Evolutionary conservation across 2,797 vertebrate species (phyloP).

Genomic region (Chelmon rostratus): DNA sequence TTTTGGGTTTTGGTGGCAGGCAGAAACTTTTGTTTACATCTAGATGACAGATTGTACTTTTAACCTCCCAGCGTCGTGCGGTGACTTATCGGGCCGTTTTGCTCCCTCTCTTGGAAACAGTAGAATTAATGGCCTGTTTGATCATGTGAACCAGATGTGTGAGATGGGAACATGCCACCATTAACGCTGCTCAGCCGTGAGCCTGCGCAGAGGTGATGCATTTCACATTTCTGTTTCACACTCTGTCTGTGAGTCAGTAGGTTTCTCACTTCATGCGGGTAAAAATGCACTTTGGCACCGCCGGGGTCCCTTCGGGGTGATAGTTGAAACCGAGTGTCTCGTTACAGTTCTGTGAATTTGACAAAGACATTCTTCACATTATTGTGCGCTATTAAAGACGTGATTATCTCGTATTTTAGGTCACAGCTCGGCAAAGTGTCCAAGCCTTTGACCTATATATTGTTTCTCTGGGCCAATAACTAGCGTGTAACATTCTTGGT

Average conservation of each 20-base stretch:
- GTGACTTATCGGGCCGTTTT: constrained; percentile 40
- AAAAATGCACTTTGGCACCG: constrained; percentile 56
- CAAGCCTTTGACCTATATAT: constrained; percentile 71
- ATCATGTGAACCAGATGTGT: constrained; percentile 80
- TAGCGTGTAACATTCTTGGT: constrained; percentile 74
- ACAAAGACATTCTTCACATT: constrained; percentile 75
- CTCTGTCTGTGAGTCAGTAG: constrained; percentile 50
- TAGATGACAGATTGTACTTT: constrained; percentile 26
- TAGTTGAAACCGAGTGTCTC: constrained; percentile 50
- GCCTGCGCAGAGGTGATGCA: constrained; percentile 47
- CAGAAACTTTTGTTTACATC: not conserved
- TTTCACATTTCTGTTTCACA: constrained; percentile 63
- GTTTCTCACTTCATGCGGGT: constrained; percentile 53
- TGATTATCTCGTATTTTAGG: constrained; percentile 49
- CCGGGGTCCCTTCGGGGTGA: constrained; percentile 50
- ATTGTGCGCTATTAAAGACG: constrained; percentile 60
- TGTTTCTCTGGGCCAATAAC: constrained; percentile 78
- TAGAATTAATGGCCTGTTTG: constrained; percentile 64
- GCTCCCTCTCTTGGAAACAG: constrained; percentile 38
- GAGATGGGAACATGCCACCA: constrained; percentile 69
- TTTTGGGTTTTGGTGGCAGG: constrained; percentile 13
- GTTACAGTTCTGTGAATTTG: constrained; percentile 69
- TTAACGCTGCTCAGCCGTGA: constrained; percentile 50
- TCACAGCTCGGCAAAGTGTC: constrained; percentile 58
- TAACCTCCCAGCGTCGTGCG: constrained; percentile 30